Evolutionary conservation across 2,888 invertebrate genomes (phyloP).

Genomic region (Hyposoter didymator): DNA sequence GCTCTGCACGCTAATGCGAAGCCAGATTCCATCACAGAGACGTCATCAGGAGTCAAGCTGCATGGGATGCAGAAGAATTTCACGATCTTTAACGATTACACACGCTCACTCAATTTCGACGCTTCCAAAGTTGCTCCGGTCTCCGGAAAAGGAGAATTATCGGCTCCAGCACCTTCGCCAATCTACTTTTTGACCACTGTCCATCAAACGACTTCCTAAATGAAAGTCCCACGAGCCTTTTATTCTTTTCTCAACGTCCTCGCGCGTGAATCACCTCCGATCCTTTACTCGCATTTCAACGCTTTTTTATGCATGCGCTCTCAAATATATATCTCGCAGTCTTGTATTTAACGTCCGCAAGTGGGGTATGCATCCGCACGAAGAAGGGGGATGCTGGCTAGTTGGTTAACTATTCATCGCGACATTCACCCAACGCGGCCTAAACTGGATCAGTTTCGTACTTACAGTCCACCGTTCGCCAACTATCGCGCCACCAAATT

Average conservation of each 20-base stretch:
- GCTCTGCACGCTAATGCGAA: neutral
- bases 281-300: constrained; percentile 24
- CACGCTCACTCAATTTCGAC: too few species aligned
- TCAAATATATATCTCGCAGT: constrained; percentile 32
- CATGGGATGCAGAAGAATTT: neutral
- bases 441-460: constrained; percentile 80
- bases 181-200: neutral
- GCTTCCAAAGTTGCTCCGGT: neutral
- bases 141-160: neutral
- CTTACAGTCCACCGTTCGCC: constrained; percentile 64
- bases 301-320: neutral
- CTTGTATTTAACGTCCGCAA: constrained; percentile 54
- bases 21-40: constrained; percentile 28
- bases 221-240: constrained; percentile 43
- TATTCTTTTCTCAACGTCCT: constrained; percentile 13
- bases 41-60: constrained; percentile 17
- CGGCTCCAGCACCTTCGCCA: neutral
- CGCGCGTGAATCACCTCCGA: constrained; percentile 43
- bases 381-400: constrained; percentile 68
- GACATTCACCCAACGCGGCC: constrained; percentile 79
- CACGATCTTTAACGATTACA: too few species aligned
- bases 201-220: constrained; percentile 43
- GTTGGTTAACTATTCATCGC: constrained; percentile 69
- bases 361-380: constrained; percentile 62
- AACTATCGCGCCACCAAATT: neutral